Evolutionary conservation across 2,113 vertebrate genomes (phyloP).

Genomic region (Phyllostomus hastatus): DNA sequence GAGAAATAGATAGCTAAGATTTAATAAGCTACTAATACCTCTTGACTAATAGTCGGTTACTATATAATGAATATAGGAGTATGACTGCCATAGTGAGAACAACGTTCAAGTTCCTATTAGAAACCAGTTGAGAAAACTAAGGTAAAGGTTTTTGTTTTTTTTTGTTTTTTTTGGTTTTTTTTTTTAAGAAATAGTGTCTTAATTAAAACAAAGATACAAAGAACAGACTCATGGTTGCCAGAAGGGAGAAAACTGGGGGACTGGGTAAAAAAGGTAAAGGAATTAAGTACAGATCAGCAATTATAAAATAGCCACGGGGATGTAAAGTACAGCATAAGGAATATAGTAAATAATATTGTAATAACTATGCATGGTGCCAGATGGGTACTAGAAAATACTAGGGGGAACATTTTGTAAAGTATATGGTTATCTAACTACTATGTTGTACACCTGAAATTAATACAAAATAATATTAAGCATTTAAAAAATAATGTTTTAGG

Average conservation of each 20-base stretch:
- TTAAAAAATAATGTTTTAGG: background rate
- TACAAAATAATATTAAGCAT: background rate
- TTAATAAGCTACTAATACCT: background rate
- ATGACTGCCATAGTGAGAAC: background rate
- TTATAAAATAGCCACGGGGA: background rate
- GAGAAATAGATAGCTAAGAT: background rate
- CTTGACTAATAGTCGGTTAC: background rate
- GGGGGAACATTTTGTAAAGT: background rate
- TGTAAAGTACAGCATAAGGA: background rate
- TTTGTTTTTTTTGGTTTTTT: background rate
- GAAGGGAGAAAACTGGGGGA: background rate
- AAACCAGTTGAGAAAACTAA: slow-evolving; percentile 4
- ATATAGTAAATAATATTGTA: background rate
- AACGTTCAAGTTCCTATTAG: background rate
- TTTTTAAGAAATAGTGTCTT: background rate
- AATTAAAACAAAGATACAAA: background rate
- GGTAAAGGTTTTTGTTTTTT: background rate
- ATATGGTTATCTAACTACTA: background rate
- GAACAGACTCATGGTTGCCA: background rate
- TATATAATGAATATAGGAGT: background rate
- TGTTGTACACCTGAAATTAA: background rate
- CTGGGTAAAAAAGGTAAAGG: background rate
- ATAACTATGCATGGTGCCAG: background rate
- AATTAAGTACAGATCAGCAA: background rate
- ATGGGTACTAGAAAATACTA: background rate